phyloP scores from a whole-genome alignment of 2,113 vertebrate genomes.

The Oreochromis aureus region DNA sequence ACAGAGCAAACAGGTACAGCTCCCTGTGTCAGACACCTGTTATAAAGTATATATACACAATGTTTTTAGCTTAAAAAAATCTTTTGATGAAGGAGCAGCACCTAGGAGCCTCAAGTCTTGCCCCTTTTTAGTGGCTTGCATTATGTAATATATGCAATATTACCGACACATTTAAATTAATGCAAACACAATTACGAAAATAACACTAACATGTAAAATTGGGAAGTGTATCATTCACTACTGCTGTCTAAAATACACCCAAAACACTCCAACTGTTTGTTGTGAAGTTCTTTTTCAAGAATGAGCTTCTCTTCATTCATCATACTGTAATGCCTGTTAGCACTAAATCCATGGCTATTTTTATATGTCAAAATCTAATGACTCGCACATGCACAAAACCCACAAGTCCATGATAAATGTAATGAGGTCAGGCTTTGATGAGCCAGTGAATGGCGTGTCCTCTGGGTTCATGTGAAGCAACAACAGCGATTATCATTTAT shows the following conservation, averaged over 20 bases:
- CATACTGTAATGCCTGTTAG: neutral
- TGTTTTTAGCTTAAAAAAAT: neutral
- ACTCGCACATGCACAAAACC: constrained; percentile 6
- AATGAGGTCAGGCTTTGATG: constrained; percentile 43
- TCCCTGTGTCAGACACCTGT: neutral
- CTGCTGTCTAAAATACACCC: neutral
- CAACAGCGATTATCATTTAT: constrained; percentile 14
- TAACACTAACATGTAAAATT: neutral
- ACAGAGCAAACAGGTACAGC: neutral
- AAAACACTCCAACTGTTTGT: neutral
- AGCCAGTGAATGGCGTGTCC: neutral
- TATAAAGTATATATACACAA: neutral
- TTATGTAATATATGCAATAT: neutral
- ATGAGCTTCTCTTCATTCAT: neutral
- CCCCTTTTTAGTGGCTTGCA: neutral
- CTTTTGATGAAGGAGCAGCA: neutral
- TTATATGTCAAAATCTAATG: constrained; percentile 24
- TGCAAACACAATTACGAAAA: neutral
- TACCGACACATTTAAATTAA: neutral
- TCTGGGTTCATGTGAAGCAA: neutral
- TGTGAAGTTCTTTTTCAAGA: neutral
- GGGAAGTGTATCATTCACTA: neutral
- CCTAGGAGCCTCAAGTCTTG: neutral
- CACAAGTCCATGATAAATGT: constrained; percentile 49
- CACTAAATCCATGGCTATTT: constrained; percentile 6